These are phyloP conservation scores for Trichoplax adhaerens DNA, from an alignment of 37 sponge, comb jelly and placozoan genomes.

Conservation along the genomic window DNA sequence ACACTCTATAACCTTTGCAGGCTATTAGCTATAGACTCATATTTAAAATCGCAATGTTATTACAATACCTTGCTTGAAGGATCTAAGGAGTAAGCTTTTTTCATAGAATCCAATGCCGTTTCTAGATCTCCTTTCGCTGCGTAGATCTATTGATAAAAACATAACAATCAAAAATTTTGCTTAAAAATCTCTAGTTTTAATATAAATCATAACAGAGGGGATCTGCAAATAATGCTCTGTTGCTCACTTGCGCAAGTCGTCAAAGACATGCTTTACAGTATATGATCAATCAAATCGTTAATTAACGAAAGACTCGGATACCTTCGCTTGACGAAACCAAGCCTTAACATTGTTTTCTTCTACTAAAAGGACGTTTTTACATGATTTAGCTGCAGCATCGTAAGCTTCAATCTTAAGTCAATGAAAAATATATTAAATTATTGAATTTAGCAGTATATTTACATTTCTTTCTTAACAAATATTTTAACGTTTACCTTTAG, in stretches of 20 bases:
- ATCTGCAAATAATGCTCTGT: too few species aligned
- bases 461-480: neutral
- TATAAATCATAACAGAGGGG: too few species aligned
- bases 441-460: neutral
- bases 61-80: too few species aligned
- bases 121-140: too few species aligned
- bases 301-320: neutral
- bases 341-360: constrained; percentile 54
- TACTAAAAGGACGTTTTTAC: constrained; percentile 24
- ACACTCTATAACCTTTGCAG: too few species aligned
- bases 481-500: constrained; percentile 33
- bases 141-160: too few species aligned
- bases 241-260: neutral
- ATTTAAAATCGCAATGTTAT: too few species aligned
- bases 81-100: too few species aligned
- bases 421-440: neutral
- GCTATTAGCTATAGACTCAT: too few species aligned
- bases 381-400: constrained; percentile 30
- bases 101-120: too few species aligned
- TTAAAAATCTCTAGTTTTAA: too few species aligned
- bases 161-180: too few species aligned
- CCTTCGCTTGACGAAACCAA: constrained; percentile 45
- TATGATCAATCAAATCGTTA: neutral
- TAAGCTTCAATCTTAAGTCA: constrained; percentile 15
- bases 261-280: neutral